These are phyloP conservation scores for Pterophyllum scalare DNA, from an alignment of 2,113 vertebrate genomes.

Conservation along the genomic window DNA sequence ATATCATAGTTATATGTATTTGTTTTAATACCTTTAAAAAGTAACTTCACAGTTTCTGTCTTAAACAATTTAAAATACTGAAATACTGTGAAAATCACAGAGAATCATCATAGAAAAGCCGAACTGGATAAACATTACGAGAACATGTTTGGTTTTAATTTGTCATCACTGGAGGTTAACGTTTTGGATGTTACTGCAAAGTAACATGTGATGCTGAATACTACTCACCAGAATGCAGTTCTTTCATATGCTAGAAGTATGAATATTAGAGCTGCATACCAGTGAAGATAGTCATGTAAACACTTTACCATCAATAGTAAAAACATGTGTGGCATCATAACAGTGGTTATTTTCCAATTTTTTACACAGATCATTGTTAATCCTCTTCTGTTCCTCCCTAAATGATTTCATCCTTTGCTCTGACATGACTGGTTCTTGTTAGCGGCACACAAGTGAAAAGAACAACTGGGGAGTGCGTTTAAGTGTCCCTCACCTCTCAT, in stretches of 20 bases:
- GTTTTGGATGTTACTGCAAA: background rate
- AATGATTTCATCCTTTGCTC: slow-evolving; percentile 43
- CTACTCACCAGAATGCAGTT: background rate
- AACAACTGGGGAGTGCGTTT: slow-evolving; percentile 17
- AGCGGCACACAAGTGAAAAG: slow-evolving; percentile 16
- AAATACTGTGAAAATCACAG: background rate
- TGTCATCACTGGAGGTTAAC: background rate
- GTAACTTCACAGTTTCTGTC: no score
- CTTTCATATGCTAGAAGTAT: background rate
- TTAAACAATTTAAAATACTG: no score
- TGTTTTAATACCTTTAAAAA: no score
- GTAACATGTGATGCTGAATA: background rate
- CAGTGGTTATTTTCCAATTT: background rate
- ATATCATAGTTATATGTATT: no score
- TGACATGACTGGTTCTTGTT: slow-evolving; percentile 21
- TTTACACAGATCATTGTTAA: background rate
- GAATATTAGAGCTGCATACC: background rate
- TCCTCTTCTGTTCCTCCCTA: background rate
- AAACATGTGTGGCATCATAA: background rate
- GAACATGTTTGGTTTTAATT: background rate
- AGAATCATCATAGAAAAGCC: background rate
- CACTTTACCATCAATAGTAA: background rate
- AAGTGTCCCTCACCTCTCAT: slow-evolving; percentile 20
- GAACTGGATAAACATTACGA: background rate
- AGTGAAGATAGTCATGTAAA: background rate